phyloP scores from a whole-genome alignment of 2,888 invertebrate genomes.

The Dryadula phaetusa region DNA sequence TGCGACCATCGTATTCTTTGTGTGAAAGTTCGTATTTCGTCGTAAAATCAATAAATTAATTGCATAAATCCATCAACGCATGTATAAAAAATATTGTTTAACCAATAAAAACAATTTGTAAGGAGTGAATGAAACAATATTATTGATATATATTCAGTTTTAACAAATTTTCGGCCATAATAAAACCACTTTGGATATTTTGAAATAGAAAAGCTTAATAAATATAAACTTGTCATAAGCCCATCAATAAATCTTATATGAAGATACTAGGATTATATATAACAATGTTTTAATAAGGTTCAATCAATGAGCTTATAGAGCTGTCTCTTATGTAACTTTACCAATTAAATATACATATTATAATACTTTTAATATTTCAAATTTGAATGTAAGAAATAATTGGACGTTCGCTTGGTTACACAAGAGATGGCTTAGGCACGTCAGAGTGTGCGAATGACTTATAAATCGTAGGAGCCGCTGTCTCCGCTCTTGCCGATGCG shows the following conservation, averaged over 20 bases:
- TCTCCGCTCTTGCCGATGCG: conserved; percentile 89
- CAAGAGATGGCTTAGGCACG: conserved; percentile 36
- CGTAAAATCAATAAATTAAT: background rate
- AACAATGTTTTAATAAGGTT: conserved; percentile 44
- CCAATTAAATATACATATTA: background rate
- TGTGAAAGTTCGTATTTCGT: conserved; percentile 21
- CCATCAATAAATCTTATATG: conserved; percentile 52
- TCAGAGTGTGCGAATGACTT: conserved; percentile 47
- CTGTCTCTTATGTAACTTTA: conserved; percentile 28
- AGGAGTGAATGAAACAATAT: background rate
- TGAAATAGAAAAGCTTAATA: conserved; percentile 20
- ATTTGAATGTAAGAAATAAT: conserved; percentile 7
- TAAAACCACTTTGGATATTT: conserved; percentile 33
- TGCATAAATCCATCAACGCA: background rate
- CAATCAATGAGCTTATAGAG: conserved; percentile 58
- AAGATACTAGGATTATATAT: conserved; percentile 49
- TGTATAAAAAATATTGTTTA: background rate
- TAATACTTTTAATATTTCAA: background rate
- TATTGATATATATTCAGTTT: background rate
- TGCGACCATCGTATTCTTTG: conserved; percentile 39
- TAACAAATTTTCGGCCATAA: background rate
- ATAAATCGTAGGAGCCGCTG: conserved; percentile 91
- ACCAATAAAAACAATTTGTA: background rate
- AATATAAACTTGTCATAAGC: conserved; percentile 49
- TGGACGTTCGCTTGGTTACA: conserved; percentile 11